Evolutionary conservation across 2,888 invertebrate genomes (phyloP).

Genomic region (Spodoptera picta): DNA sequence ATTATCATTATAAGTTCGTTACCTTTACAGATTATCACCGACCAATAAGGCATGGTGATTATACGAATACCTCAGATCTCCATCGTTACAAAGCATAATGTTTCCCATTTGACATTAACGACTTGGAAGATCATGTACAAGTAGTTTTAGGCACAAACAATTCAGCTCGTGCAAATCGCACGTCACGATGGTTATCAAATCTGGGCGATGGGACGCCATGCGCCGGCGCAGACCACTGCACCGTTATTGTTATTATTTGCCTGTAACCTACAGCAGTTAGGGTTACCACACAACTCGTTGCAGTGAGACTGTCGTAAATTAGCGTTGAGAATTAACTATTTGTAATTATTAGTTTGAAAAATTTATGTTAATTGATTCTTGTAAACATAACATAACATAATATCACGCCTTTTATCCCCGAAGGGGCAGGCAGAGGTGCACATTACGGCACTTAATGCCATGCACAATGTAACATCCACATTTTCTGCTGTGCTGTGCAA

Average conservation of each 20-base stretch:
- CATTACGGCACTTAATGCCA: too few relatives aligned
- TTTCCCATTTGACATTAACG: constrained; percentile 9
- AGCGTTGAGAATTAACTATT: constrained; percentile 7
- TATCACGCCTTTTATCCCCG: too few relatives aligned
- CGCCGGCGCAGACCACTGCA: constrained; percentile 50
- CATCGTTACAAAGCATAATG: constrained; percentile 4
- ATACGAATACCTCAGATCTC: too few relatives aligned
- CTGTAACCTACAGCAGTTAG: constrained; percentile 51
- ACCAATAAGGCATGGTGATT: too few relatives aligned
- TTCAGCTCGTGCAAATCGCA: constrained; percentile 54
- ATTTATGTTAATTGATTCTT: too few relatives aligned
- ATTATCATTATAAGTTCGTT: too few relatives aligned
- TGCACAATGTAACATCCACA: too few relatives aligned
- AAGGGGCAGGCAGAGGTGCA: too few relatives aligned
- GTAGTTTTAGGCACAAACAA: constrained; percentile 37
- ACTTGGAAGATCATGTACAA: constrained; percentile 13
- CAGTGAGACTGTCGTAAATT: constrained; percentile 16
- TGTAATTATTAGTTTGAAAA: neutral
- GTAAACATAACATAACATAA: too few relatives aligned
- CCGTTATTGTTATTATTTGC: constrained; percentile 73
- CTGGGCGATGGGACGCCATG: constrained; percentile 57
- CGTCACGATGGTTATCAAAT: constrained; percentile 65
- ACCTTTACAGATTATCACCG: too few relatives aligned
- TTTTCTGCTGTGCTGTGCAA: too few relatives aligned
- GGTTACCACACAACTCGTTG: constrained; percentile 26